Conservation (phyloP, 2,888 invertebrate species). For the Disparrhopalites patrizii region DNA sequence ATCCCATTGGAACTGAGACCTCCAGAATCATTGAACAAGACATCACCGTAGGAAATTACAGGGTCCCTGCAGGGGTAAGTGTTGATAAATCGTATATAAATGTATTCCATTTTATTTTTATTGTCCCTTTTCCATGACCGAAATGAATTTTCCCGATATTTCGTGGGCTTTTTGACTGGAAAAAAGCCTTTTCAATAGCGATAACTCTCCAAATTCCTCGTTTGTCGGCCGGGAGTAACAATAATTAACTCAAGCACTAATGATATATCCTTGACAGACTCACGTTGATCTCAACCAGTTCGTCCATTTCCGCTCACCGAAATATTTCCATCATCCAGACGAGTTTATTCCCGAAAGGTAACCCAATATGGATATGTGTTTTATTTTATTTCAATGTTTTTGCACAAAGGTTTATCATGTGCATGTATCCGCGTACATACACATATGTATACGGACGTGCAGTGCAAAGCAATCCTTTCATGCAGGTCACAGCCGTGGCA, state of each 20-base stretch:
- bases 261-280: slow-evolving; percentile 50
- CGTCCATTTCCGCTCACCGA: slow-evolving; percentile 50
- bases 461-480: no score
- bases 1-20: slow-evolving; percentile 51
- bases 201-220: no score
- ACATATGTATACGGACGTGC: no score
- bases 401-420: no score
- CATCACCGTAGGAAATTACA: slow-evolving; percentile 61
- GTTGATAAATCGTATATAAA: not conserved
- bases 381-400: no score
- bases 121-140: not conserved
- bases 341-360: slow-evolving; percentile 52
- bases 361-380: no score
- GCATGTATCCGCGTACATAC: no score
- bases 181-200: no score
- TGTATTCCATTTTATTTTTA: not conserved
- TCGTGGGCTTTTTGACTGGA: slow-evolving; percentile 50
- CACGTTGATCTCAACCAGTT: slow-evolving; percentile 53
- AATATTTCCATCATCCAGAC: slow-evolving; percentile 51
- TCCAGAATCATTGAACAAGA: slow-evolving; percentile 54
- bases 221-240: slow-evolving; percentile 50
- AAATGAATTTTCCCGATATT: slow-evolving; percentile 51
- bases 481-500: no score
- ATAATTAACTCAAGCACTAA: slow-evolving; percentile 11
- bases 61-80: slow-evolving; percentile 50